A percentile compares a stretch with the other conserved stretches of the same genome.
Conservation (phyloP, 2,888 invertebrate species). For the Myathropa florea region DNA sequence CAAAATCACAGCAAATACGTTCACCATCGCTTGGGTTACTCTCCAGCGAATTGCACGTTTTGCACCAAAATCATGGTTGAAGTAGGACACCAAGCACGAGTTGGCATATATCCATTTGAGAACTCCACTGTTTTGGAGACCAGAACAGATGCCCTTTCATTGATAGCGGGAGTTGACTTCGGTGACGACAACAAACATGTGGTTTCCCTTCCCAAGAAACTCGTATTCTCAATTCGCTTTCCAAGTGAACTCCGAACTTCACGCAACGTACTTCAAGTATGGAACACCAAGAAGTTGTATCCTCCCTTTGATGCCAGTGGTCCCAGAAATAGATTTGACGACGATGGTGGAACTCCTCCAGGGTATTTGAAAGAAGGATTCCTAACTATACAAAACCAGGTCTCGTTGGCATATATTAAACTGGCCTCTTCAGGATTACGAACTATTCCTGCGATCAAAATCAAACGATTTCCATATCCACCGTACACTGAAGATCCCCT, state of each 20-base stretch:
- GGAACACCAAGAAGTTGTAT: constrained; percentile 73
- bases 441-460: constrained; percentile 58
- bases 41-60: neutral
- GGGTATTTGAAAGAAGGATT: constrained; percentile 83
- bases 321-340: constrained; percentile 53
- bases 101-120: neutral
- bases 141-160: constrained; percentile 74
- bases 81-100: neutral
- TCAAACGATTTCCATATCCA: constrained; percentile 74
- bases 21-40: neutral
- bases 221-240: constrained; percentile 72
- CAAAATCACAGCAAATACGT: neutral
- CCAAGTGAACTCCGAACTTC: constrained; percentile 74
- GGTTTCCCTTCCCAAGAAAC: neutral
- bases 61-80: neutral
- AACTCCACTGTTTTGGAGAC: neutral
- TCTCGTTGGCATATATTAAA: constrained; percentile 80
- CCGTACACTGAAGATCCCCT: constrained; percentile 85
- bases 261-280: constrained; percentile 49
- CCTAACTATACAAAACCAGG: constrained; percentile 83
- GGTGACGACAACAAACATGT: constrained; percentile 82
- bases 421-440: neutral
- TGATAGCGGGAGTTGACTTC: constrained; percentile 79
- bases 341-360: constrained; percentile 82
- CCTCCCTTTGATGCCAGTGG: constrained; percentile 32